Percentiles rank a stretch among this genome's conserved stretches.
phyloP scores from a whole-genome alignment of 2,113 vertebrate species.

The Megalops atlanticus region DNA sequence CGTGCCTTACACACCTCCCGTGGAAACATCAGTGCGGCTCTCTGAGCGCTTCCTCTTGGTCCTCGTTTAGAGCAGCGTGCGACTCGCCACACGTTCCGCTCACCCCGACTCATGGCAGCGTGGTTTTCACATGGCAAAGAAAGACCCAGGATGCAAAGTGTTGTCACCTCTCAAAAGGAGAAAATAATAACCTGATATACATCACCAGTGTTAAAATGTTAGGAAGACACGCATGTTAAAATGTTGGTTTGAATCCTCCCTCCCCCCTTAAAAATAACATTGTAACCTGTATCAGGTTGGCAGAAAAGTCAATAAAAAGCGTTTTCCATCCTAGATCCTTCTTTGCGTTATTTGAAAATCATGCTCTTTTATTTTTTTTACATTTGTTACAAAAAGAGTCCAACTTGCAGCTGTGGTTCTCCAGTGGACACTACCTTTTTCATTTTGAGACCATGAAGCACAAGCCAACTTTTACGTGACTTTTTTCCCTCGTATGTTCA shows the following conservation, averaged over 20 bases:
- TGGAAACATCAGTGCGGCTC: slow-evolving; percentile 62
- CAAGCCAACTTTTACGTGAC: slow-evolving; percentile 44
- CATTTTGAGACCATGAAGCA: slow-evolving; percentile 54
- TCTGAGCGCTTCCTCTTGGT: slow-evolving; percentile 30
- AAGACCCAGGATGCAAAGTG: slow-evolving; percentile 47
- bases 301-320: slow-evolving; percentile 49
- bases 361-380: slow-evolving; percentile 55
- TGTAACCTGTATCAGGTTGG: slow-evolving; percentile 81
- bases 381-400: slow-evolving; percentile 46
- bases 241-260: slow-evolving; percentile 61
- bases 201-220: slow-evolving; percentile 49
- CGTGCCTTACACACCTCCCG: slow-evolving; percentile 61
- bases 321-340: slow-evolving; percentile 60
- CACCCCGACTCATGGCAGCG: slow-evolving; percentile 46
- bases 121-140: slow-evolving; percentile 58
- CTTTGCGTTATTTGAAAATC: slow-evolving; percentile 69
- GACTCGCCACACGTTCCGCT: slow-evolving; percentile 35
- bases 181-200: slow-evolving; percentile 50
- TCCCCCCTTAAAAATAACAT: slow-evolving; percentile 48
- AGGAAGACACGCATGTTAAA: slow-evolving; percentile 47
- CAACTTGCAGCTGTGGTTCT: slow-evolving; percentile 56
- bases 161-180: slow-evolving; percentile 38
- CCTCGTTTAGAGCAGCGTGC: slow-evolving; percentile 8
- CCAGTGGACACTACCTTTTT: slow-evolving; percentile 57
- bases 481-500: slow-evolving; percentile 4